Evolutionary conservation across 1,140 invertebrate species (phyloP).

Genomic region (Stegodyphus mimosarum): DNA sequence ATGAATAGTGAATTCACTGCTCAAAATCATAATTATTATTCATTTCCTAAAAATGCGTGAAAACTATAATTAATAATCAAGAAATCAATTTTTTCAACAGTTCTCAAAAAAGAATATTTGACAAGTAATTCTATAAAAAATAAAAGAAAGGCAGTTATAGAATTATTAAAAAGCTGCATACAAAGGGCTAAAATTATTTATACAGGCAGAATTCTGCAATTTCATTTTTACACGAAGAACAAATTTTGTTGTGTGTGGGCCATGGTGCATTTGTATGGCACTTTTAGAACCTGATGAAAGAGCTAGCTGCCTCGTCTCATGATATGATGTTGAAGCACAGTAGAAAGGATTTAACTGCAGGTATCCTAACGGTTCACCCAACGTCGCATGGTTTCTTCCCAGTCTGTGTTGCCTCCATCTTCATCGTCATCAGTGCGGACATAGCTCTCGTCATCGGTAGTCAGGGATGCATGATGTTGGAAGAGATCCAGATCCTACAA

Average conservation of each 20-base stretch:
- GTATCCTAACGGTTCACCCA: constrained; percentile 76
- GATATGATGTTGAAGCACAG: constrained; percentile 38
- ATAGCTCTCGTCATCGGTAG: constrained; percentile 69
- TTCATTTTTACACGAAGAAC: no score
- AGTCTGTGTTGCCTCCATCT: constrained; percentile 74
- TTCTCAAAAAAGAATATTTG: no score
- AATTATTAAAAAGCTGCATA: no score
- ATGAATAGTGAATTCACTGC: no score
- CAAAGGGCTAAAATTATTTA: no score
- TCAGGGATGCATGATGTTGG: constrained; percentile 66
- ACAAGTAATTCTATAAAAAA: no score
- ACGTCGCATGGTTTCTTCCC: constrained; percentile 77
- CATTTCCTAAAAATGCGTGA: no score
- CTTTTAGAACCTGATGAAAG: constrained; percentile 27
- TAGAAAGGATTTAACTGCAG: background rate
- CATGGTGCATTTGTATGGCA: constrained; percentile 11
- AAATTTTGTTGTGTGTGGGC: constrained; percentile 1
- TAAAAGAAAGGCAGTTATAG: no score
- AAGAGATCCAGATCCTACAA: constrained; percentile 66
- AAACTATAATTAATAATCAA: no score
- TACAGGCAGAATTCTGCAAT: no score
- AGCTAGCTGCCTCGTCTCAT: constrained; percentile 53
- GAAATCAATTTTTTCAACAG: no score
- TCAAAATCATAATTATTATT: no score
- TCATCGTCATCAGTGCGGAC: constrained; percentile 70